These are phyloP conservation scores for Nyctibius grandis DNA, from an alignment of 2,797 vertebrate species.

Conservation along the genomic window DNA sequence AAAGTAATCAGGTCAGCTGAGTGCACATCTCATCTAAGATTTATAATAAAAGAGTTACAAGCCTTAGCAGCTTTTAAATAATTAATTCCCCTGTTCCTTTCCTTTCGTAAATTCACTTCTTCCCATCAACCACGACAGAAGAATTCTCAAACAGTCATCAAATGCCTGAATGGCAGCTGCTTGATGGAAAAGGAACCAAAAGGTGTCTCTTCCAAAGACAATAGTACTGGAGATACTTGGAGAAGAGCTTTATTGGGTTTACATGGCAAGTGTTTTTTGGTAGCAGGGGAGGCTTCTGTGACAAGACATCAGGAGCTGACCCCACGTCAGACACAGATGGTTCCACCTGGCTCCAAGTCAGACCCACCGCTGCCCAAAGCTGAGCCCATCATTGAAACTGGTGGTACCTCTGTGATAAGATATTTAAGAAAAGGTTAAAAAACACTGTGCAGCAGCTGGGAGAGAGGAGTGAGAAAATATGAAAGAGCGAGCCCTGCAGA, in stretches of 20 bases:
- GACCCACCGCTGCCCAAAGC: neutral
- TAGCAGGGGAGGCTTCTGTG: fast-evolving
- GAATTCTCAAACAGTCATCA: neutral
- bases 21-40: neutral
- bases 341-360: neutral
- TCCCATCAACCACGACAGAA: neutral
- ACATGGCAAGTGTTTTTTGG: neutral
- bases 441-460: neutral
- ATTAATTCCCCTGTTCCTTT: neutral
- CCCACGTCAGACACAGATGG: neutral
- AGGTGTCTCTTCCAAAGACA: neutral
- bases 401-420: neutral
- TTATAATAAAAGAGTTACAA: neutral
- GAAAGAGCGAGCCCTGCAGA: neutral
- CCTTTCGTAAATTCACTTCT: neutral
- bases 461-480: neutral
- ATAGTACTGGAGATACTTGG: neutral
- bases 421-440: neutral
- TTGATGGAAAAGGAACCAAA: neutral
- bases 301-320: neutral
- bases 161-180: neutral
- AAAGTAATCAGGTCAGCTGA: neutral
- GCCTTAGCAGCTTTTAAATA: neutral
- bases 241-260: neutral
- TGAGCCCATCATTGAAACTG: neutral